These are phyloP conservation scores for Lontra canadensis DNA, from an alignment of 2,113 vertebrate genomes.

Conservation along the genomic window DNA sequence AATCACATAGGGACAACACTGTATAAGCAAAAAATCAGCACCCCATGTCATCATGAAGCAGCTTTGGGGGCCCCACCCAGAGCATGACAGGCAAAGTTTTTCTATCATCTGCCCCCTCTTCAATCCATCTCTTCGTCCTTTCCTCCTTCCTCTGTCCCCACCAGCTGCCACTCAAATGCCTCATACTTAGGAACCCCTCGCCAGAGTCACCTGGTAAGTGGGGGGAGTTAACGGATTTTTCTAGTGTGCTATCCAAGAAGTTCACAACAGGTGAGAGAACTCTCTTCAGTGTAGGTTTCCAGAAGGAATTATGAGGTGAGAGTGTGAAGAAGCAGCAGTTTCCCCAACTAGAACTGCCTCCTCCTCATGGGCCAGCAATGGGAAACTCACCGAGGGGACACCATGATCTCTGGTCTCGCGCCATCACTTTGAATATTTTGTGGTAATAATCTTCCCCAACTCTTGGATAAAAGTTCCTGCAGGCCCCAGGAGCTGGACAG, in stretches of 20 bases:
- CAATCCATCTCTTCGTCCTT: too few species aligned
- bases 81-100: fast-evolving
- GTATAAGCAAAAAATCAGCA: not conserved
- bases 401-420: not conserved
- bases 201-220: not conserved
- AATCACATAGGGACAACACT: not conserved
- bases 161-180: too few species aligned
- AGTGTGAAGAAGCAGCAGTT: not conserved
- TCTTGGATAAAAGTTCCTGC: not conserved
- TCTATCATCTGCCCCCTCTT: not conserved
- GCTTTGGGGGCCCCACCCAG: not conserved
- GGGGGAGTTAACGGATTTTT: not conserved
- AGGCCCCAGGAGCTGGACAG: not conserved
- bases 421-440: not conserved
- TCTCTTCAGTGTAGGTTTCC: not conserved
- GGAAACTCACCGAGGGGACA: not conserved
- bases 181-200: not conserved
- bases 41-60: too few species aligned
- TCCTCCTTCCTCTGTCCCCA: not conserved
- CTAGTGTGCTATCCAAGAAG: not conserved
- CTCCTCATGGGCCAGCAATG: not conserved
- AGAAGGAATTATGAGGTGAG: not conserved
- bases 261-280: not conserved
- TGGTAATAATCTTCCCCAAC: not conserved
- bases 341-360: not conserved